Conservation (phyloP, 2,888 invertebrate genomes). For the Gibbula magus region DNA sequence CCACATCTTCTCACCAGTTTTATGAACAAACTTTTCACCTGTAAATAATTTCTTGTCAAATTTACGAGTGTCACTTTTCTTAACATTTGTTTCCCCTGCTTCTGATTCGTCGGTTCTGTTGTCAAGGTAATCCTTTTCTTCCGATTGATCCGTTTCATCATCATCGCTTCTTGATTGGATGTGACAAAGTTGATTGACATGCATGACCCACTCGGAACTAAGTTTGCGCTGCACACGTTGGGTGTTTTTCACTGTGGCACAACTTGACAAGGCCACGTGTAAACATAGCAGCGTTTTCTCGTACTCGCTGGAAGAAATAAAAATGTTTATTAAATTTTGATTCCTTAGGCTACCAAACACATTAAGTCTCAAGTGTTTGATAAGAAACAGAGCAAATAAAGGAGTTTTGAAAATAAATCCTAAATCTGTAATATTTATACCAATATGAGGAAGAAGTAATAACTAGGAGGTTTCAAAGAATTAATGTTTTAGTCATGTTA, state of each 20-base stretch:
- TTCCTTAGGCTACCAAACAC: too few species aligned
- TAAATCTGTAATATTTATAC: too few species aligned
- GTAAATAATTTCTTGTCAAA: background rate
- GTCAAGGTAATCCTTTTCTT: background rate
- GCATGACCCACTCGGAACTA: conserved; percentile 47
- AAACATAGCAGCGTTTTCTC: conserved; percentile 51
- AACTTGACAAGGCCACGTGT: conserved; percentile 47
- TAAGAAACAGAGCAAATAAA: too few species aligned
- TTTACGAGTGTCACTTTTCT: too few species aligned
- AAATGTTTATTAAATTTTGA: background rate
- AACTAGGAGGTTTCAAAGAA: too few species aligned
- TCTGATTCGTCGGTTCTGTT: background rate
- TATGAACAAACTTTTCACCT: background rate
- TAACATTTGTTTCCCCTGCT: background rate
- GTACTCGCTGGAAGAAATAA: conserved; percentile 50
- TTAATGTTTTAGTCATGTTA: too few species aligned
- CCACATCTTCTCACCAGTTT: background rate
- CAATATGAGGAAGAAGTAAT: too few species aligned
- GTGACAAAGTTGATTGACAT: conserved; percentile 48
- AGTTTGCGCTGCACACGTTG: conserved; percentile 46
- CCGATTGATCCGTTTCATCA: background rate
- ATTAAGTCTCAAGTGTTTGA: too few species aligned
- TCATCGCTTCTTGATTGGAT: conserved; percentile 40
- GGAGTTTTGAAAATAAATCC: too few species aligned
- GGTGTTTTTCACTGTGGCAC: conserved; percentile 42